These are phyloP conservation scores for Gracilinanus agilis DNA, from an alignment of 2,113 vertebrate species.

Conservation along the genomic window DNA sequence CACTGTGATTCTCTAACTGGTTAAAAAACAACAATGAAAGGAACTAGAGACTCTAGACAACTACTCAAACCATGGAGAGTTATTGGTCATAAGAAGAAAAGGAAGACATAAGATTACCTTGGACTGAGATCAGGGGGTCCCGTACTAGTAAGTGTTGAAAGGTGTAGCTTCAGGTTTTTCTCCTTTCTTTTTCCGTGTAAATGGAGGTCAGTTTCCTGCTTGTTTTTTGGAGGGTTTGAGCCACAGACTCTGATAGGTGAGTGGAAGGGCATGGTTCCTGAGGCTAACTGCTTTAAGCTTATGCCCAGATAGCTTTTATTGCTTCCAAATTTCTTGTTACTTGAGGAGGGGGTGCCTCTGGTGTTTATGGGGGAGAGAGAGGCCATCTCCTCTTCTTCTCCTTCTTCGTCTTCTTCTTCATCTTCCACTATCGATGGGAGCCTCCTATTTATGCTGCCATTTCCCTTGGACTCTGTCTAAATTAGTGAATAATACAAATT, in stretches of 20 bases:
- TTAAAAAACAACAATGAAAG: constrained; percentile 1
- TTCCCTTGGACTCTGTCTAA: constrained; percentile 88
- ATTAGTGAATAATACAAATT: constrained; percentile 60
- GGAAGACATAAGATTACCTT: constrained; percentile 77
- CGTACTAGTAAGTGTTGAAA: constrained; percentile 79
- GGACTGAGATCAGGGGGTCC: constrained; percentile 88
- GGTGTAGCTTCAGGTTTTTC: constrained; percentile 86
- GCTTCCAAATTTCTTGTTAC: constrained; percentile 81
- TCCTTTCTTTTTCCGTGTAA: constrained; percentile 83
- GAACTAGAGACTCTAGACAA: not conserved
- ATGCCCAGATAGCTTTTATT: constrained; percentile 85
- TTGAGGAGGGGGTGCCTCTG: constrained; percentile 79
- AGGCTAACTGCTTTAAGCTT: constrained; percentile 87
- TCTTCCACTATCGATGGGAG: constrained; percentile 89
- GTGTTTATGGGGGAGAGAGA: constrained; percentile 85
- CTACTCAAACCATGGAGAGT: not conserved
- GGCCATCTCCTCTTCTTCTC: constrained; percentile 83
- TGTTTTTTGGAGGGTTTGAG: constrained; percentile 81
- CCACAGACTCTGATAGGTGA: constrained; percentile 86
- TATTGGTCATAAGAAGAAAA: not conserved
- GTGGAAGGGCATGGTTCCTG: constrained; percentile 86
- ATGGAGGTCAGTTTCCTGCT: constrained; percentile 81
- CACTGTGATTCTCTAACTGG: not conserved
- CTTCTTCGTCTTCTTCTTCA: constrained; percentile 86
- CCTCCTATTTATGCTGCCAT: constrained; percentile 88